Evolutionary conservation across 2,113 vertebrate genomes (phyloP).

Genomic region (Alethe diademata): DNA sequence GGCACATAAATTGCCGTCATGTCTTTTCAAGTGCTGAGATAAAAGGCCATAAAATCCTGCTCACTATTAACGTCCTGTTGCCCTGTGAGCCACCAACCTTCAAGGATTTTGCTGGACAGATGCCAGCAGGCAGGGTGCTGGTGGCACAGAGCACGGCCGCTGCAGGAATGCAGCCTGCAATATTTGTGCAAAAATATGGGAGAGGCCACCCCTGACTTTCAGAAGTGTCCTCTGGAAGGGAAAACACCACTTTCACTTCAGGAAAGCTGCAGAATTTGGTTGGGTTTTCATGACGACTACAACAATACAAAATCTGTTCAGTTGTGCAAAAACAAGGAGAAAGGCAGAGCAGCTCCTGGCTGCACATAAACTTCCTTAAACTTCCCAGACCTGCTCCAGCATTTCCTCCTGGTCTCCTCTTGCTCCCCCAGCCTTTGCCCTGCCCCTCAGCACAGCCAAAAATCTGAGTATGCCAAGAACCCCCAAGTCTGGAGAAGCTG

Average conservation of each 20-base stretch:
- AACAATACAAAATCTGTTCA: not conserved
- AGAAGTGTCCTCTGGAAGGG: not conserved
- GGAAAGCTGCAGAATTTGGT: not conserved
- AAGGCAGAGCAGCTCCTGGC: not conserved
- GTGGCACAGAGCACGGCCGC: not conserved
- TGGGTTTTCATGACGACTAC: not conserved
- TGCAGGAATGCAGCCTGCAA: not conserved
- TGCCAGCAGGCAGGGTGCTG: rapidly evolving
- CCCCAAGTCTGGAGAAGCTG: not conserved
- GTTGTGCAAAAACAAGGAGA: not conserved
- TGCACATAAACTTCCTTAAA: not conserved
- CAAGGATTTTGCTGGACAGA: not conserved
- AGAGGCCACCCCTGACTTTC: rapidly evolving
- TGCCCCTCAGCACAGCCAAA: not conserved
- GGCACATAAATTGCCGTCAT: not conserved
- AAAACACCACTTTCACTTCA: rapidly evolving
- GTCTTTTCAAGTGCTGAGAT: not conserved
- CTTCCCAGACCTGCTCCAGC: not conserved
- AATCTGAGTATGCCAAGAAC: not conserved
- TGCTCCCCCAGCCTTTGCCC: not conserved
- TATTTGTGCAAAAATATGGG: not conserved
- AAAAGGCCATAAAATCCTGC: not conserved
- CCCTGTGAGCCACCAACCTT: not conserved
- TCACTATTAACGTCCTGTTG: not conserved
- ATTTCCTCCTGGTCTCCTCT: not conserved